Conservation (phyloP, 2,888 invertebrate species). For the Rhaphigaster nebulosa region DNA sequence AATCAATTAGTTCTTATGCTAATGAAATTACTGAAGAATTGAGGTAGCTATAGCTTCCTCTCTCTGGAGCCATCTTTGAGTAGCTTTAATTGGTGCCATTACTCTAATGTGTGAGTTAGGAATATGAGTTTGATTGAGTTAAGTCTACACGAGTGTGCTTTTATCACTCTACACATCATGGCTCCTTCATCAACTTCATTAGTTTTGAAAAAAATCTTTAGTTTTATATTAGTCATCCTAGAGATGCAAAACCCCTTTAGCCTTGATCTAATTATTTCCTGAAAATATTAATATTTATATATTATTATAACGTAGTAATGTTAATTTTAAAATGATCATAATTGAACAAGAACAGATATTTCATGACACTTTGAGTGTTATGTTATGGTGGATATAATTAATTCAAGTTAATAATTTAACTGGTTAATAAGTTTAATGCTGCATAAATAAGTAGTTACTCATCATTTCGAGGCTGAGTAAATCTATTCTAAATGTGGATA, state of each 20-base stretch:
- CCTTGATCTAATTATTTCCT: background rate
- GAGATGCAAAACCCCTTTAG: background rate
- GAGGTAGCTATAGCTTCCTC: background rate
- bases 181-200: background rate
- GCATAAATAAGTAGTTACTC: background rate
- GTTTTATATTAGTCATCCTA: background rate
- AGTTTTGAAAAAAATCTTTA: background rate
- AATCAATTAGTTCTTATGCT: background rate
- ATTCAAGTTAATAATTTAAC: background rate
- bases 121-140: constrained; percentile 18
- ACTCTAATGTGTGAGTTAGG: constrained; percentile 11
- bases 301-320: too few relatives aligned
- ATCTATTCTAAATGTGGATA: too few relatives aligned
- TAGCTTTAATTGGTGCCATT: background rate
- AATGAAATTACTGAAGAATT: background rate
- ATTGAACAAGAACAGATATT: background rate
- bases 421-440: background rate
- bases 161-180: background rate
- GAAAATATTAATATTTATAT: background rate
- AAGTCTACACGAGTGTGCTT: background rate
- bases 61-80: background rate
- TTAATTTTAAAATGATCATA: background rate
- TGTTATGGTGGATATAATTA: background rate
- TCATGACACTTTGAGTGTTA: background rate
- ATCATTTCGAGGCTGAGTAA: background rate